These are phyloP conservation scores for Cacatua alba DNA, from an alignment of 2,113 vertebrate genomes.

Conservation along the genomic window DNA sequence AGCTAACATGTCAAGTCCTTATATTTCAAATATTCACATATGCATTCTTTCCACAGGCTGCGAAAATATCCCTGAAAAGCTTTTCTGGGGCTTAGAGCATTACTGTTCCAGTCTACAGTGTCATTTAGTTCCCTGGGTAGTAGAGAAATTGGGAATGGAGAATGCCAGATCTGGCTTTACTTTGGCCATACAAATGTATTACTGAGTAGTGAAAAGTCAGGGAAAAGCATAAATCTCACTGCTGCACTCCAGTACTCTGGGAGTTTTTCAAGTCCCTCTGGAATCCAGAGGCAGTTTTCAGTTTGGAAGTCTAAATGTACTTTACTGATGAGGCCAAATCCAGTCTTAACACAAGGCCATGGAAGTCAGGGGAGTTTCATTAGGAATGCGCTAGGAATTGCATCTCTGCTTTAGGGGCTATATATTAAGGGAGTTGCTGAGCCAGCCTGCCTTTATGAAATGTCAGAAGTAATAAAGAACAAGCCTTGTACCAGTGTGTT, in stretches of 20 bases:
- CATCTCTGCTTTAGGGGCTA: not conserved
- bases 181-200: constrained; percentile 54
- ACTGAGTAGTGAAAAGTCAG: constrained; percentile 54
- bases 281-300: constrained; percentile 57
- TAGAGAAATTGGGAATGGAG: not conserved
- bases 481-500: constrained; percentile 24
- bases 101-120: constrained; percentile 21
- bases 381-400: constrained; percentile 34
- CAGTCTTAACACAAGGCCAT: constrained; percentile 26
- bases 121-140: constrained; percentile 48
- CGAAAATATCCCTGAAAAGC: constrained; percentile 35
- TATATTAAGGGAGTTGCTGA: constrained; percentile 37
- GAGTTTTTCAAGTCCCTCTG: constrained; percentile 64
- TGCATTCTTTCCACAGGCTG: constrained; percentile 45
- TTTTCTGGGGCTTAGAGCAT: constrained; percentile 36
- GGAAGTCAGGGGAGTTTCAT: constrained; percentile 50
- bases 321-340: constrained; percentile 40
- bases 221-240: constrained; percentile 62
- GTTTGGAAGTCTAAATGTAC: constrained; percentile 47
- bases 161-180: constrained; percentile 63
- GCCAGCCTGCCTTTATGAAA: constrained; percentile 35
- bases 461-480: constrained; percentile 51
- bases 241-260: constrained; percentile 33
- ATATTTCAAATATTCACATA: not conserved
- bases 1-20: constrained; percentile 26